Base-by-base conservation (phyloP, 2,888 invertebrate species). In the Apomyelois bistriatella region DNA sequence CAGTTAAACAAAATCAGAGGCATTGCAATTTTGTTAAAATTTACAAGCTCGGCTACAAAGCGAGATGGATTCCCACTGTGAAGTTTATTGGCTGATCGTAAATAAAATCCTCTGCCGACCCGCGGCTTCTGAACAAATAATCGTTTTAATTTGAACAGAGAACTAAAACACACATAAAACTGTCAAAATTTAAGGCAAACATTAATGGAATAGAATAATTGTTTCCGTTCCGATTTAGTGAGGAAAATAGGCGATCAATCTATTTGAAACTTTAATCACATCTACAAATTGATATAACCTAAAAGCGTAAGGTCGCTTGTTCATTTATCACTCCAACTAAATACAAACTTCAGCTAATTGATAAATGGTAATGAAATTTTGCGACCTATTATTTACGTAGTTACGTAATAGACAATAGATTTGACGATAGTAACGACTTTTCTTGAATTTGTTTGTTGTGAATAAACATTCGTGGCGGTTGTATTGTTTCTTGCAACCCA, bases 121-220 rank as follows among this genome's bases (percentile, higher is more conserved):
- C 60, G 72, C 60, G 69, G 66, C 58, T 68, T 64, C 59, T 58
- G 55, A 65, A 69, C 70, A 70, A 74, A 73, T 73, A 70, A 72
- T 68, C 65, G 64, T 65, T 72, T 63, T 65, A 64, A 62, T 62
- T 60, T 54, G 49, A 55, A 55, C 59, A 64, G 53, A 59, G 53
- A 57, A 63, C 54, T 64, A 59, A 57, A 56, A 58, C 53, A 55
- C 38, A 53, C 42, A 49, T 53, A 46, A 41, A 52, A 32, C 46
- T 46, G 46, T 46, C 46, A 46, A 46, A 46, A 46, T 46, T 46
- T 16, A 32, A 46, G 32, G 46, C 46, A 46, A 16, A 46, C 46
- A 46, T 32, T 46, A 46, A 46, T 32, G 15, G 42, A 15, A 32
- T 46, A 32, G 32, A 46, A 15, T 46, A 15, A 46, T 46, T 46